Percentiles rank a stretch among this genome's conserved stretches.
phyloP scores from a whole-genome alignment of 1,140 invertebrate genomes.

The Drosophila nigromelanica region DNA sequence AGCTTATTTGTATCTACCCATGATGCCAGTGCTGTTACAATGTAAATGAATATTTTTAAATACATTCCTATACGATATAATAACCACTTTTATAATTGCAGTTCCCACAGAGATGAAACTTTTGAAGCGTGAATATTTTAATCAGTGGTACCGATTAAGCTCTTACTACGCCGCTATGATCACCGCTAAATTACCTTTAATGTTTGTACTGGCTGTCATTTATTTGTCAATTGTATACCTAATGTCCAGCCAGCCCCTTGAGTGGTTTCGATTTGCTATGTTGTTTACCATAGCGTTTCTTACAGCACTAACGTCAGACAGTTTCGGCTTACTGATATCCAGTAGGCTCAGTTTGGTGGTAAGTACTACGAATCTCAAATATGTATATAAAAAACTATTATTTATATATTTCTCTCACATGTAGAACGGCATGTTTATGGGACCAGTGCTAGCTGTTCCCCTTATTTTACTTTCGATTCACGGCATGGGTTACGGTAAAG shows the following conservation, averaged over 20 bases:
- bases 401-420: constrained; percentile 13
- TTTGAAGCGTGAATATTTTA: constrained; percentile 95
- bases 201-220: constrained; percentile 90
- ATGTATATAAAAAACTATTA: no score
- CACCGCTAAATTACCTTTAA: constrained; percentile 88
- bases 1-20: constrained; percentile 90
- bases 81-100: constrained; percentile 84
- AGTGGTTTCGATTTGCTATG: constrained; percentile 89
- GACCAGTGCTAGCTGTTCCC: constrained; percentile 89
- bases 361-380: constrained; percentile 80
- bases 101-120: constrained; percentile 95
- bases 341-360: constrained; percentile 89
- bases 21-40: constrained; percentile 90
- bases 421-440: constrained; percentile 92
- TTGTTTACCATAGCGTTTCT: constrained; percentile 88
- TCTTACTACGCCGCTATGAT: constrained; percentile 95
- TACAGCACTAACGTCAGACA: constrained; percentile 90
- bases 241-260: constrained; percentile 94
- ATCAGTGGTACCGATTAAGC: constrained; percentile 96
- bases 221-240: constrained; percentile 93
- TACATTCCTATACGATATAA: background rate
- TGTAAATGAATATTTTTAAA: constrained; percentile 85
- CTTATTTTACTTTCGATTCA: constrained; percentile 91
- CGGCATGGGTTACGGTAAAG: constrained; percentile 88
- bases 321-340: constrained; percentile 89